phyloP scores from a whole-genome alignment of 1,140 invertebrate species.

The Drosophila suzukii region DNA sequence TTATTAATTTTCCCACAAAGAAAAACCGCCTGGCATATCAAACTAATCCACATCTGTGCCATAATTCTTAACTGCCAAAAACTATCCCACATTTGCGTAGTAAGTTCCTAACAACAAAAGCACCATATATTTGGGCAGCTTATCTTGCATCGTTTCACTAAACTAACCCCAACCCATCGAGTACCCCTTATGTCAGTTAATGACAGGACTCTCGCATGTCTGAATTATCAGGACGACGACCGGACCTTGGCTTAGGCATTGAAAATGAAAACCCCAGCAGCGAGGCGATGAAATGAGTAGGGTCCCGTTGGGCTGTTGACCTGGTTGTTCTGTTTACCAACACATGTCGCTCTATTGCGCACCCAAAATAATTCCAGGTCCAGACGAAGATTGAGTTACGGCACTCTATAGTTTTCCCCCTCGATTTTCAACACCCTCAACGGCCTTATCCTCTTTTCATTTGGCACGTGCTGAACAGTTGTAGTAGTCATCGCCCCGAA shows the following conservation, averaged over 20 bases:
- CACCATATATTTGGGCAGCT: constrained; percentile 1
- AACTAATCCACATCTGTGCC: too few species aligned
- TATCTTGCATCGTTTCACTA: constrained; percentile 19
- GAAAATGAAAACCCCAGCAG: constrained; percentile 40
- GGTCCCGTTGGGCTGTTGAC: constrained; percentile 55
- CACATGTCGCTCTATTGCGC: constrained; percentile 61
- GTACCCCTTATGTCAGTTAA: constrained; percentile 34
- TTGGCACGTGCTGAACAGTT: constrained; percentile 44
- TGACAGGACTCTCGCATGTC: constrained; percentile 38
- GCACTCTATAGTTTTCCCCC: constrained; percentile 33
- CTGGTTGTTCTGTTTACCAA: constrained; percentile 57
- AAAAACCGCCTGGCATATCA: too few species aligned
- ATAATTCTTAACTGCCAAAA: constrained; percentile 7
- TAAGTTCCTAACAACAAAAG: neutral
- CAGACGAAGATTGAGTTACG: constrained; percentile 57
- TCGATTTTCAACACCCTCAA: neutral
- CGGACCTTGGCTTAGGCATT: constrained; percentile 68
- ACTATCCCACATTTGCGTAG: neutral
- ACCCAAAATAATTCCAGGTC: constrained; percentile 33
- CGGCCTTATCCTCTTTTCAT: neutral
- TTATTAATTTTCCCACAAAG: neutral
- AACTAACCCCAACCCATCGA: constrained; percentile 11
- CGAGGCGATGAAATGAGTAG: neutral
- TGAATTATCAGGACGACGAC: constrained; percentile 31
- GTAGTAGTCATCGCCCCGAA: constrained; percentile 32